These are phyloP conservation scores for Cinara cedri DNA, from an alignment of 2,888 invertebrate species.

Conservation along the genomic window DNA sequence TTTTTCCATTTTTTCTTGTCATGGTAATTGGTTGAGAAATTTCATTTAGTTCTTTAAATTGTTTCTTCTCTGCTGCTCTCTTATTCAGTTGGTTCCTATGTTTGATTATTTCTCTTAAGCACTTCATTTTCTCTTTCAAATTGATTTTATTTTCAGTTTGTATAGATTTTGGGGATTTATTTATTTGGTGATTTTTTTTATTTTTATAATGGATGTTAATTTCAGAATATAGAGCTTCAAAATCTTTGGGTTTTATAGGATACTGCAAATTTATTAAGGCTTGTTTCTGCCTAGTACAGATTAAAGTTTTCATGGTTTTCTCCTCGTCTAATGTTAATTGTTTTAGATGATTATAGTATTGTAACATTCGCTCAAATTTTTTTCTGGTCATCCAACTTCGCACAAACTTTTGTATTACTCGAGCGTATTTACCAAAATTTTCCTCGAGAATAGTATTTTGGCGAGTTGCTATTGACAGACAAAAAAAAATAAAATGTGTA, in stretches of 20 bases:
- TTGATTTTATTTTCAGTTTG: constrained; percentile 18
- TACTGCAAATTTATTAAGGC: constrained; percentile 11
- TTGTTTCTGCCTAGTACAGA: not conserved
- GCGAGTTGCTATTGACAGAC: not conserved
- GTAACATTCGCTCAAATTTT: constrained; percentile 10
- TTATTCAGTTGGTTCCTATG: not conserved
- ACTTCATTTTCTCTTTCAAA: not conserved
- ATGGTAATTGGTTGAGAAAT: constrained; percentile 17
- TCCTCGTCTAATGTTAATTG: not conserved
- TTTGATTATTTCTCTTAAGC: constrained; percentile 27
- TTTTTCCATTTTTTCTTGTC: not conserved
- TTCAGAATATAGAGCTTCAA: constrained; percentile 44
- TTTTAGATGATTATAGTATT: not conserved
- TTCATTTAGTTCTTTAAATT: not conserved
- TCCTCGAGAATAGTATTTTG: not conserved
- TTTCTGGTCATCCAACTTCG: constrained; percentile 7
- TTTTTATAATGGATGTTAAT: not conserved
- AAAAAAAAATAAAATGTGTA: not conserved
- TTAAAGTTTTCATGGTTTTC: not conserved
- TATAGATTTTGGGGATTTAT: not conserved
- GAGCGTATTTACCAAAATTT: not conserved
- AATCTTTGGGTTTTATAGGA: constrained; percentile 21
- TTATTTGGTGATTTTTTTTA: not conserved
- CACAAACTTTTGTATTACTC: constrained; percentile 5
- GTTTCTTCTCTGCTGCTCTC: constrained; percentile 33